Percentiles rank a stretch among this genome's conserved stretches.
These are phyloP conservation scores for Caenorhabditis afra DNA, from an alignment of 2,888 invertebrate species.

Conservation along the genomic window DNA sequence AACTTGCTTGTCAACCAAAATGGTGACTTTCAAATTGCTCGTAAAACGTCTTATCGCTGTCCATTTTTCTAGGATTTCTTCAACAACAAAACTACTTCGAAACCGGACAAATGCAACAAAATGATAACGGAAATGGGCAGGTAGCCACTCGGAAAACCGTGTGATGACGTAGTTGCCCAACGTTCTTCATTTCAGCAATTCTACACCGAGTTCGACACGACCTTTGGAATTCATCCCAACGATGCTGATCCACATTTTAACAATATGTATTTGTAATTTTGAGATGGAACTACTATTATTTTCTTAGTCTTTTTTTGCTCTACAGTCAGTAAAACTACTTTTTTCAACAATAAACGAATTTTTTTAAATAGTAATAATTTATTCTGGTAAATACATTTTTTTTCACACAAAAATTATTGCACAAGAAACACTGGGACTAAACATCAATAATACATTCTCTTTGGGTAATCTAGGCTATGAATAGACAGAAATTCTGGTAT, in stretches of 20 bases:
- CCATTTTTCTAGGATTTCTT: conserved; percentile 33
- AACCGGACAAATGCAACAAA: conserved; percentile 19
- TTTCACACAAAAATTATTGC: conserved; percentile 24
- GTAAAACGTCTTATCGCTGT: conserved; percentile 3
- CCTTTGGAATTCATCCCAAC: conserved; percentile 20
- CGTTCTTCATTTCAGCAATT: conserved; percentile 38
- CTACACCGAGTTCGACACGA: conserved; percentile 34
- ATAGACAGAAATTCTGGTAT: neutral
- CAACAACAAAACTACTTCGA: conserved; percentile 34
- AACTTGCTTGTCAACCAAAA: conserved; percentile 7
- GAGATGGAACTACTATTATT: conserved; percentile 1
- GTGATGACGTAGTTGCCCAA: conserved; percentile 17
- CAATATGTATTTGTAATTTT: conserved; percentile 26
- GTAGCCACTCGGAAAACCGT: conserved; percentile 9
- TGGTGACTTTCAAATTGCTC: conserved; percentile 15
- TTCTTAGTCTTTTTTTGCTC: neutral
- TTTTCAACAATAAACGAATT: conserved; percentile 9
- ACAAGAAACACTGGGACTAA: conserved; percentile 52
- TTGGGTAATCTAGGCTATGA: conserved; percentile 46
- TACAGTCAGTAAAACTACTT: no score
- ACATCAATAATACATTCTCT: conserved; percentile 47
- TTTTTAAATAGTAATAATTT: conserved; percentile 20
- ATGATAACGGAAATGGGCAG: conserved; percentile 49
- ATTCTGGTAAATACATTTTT: conserved; percentile 22
- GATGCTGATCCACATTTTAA: conserved; percentile 21